These are phyloP conservation scores for Trachelus troglodyta DNA, from an alignment of 2,888 invertebrate species.

Conservation along the genomic window DNA sequence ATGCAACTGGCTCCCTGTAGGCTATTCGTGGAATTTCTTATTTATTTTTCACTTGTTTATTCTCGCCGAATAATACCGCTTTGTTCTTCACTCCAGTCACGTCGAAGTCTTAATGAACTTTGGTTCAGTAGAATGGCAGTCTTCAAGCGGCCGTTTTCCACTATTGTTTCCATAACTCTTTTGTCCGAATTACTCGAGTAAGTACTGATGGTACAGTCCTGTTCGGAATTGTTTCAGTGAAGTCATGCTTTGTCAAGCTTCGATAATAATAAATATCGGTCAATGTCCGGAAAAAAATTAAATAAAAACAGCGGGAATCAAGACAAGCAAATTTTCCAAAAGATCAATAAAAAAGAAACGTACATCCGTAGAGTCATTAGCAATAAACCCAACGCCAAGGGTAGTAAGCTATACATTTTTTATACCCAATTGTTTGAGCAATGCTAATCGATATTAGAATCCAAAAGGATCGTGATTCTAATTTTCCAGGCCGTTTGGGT, in stretches of 20 bases:
- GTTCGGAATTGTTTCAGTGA: not conserved
- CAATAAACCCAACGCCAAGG: not conserved
- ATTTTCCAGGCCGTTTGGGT: slow-evolving; percentile 26
- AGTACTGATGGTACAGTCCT: not conserved
- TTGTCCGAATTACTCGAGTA: not conserved
- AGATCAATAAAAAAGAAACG: not conserved
- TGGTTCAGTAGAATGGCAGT: slow-evolving; percentile 36
- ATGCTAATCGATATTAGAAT: not conserved
- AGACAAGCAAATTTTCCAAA: not conserved
- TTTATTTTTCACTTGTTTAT: slow-evolving; percentile 29
- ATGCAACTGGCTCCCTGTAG: not conserved
- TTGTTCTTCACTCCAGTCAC: slow-evolving; percentile 29
- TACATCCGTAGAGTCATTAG: not conserved
- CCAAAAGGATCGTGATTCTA: slow-evolving; percentile 22
- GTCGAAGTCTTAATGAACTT: slow-evolving; percentile 39
- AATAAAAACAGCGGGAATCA: not conserved
- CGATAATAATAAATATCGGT: not conserved
- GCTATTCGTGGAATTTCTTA: not conserved
- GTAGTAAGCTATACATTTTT: not conserved
- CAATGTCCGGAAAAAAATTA: not conserved
- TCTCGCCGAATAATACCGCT: slow-evolving; percentile 21
- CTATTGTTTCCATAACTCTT: not conserved
- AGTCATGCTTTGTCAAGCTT: not conserved
- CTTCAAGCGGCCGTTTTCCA: slow-evolving; percentile 11
- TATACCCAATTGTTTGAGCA: not conserved